Conservation (phyloP, 2,888 invertebrate species). For the Tribolium freemani region DNA sequence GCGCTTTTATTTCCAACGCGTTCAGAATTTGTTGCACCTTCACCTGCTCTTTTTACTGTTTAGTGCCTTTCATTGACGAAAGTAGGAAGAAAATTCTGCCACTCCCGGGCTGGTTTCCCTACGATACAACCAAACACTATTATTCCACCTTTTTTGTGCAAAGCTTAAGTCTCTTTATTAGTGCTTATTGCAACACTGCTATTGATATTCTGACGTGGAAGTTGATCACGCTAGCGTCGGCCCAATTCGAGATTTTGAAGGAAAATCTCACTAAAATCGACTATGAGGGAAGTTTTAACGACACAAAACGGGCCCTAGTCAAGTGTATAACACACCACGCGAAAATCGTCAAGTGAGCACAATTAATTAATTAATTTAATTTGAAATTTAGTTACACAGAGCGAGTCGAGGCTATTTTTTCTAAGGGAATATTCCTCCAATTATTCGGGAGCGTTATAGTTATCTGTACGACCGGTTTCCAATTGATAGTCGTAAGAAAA, state of each 20-base stretch:
- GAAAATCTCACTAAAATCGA: conserved; percentile 28
- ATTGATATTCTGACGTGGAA: conserved; percentile 34
- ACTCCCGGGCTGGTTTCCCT: conserved; percentile 30
- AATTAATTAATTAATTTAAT: not conserved
- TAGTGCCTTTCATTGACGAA: conserved; percentile 28
- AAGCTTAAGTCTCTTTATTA: conserved; percentile 26
- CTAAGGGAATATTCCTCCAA: conserved; percentile 40
- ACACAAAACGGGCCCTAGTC: not conserved
- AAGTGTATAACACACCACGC: conserved; percentile 16
- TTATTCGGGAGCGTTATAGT: conserved; percentile 41
- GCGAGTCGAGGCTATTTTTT: conserved; percentile 19
- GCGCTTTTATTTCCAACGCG: not conserved
- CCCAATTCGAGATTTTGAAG: conserved; percentile 26
- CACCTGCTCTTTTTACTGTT: conserved; percentile 14
- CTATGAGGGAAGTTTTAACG: conserved; percentile 1
- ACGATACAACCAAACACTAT: conserved; percentile 26
- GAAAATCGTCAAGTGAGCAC: conserved; percentile 17
- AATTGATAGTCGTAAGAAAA: conserved; percentile 33
- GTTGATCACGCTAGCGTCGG: conserved; percentile 18
- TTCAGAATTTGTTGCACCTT: conserved; percentile 10
- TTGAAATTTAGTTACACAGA: conserved; percentile 24
- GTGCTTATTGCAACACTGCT: conserved; percentile 35
- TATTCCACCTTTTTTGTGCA: conserved; percentile 7
- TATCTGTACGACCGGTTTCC: conserved; percentile 42
- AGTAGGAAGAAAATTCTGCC: conserved; percentile 16